These are phyloP conservation scores for Sebastes nivosus DNA, from an alignment of 2,797 vertebrate species.

Conservation along the genomic window DNA sequence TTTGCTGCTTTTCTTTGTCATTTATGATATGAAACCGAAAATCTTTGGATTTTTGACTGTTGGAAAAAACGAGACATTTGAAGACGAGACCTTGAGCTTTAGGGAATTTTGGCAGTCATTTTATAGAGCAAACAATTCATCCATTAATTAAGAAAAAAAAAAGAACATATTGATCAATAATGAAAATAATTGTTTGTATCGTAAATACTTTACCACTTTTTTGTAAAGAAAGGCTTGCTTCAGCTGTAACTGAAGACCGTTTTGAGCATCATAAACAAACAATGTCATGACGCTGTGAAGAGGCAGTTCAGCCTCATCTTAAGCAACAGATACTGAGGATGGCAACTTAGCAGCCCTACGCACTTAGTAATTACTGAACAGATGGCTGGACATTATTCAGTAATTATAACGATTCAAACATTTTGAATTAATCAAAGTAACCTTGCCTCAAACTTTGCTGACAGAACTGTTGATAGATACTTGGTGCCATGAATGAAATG, in stretches of 20 bases:
- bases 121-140: background rate
- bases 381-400: background rate
- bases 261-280: background rate
- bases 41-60: too few species aligned
- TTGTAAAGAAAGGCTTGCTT: background rate
- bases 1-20: too few species aligned
- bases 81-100: background rate
- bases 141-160: background rate
- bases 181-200: background rate
- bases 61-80: rapidly evolving
- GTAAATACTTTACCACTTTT: background rate
- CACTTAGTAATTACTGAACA: background rate
- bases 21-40: rapidly evolving
- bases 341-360: background rate
- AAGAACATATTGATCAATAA: background rate
- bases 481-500: background rate
- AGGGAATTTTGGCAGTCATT: background rate
- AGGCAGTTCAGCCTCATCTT: background rate
- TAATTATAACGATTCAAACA: background rate
- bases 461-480: background rate
- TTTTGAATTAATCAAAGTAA: background rate
- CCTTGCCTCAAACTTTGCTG: background rate
- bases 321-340: background rate
- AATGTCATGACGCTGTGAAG: background rate
- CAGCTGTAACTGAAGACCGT: background rate